A percentile compares a stretch with the other conserved stretches of the same genome.
Conservation (phyloP, 1,140 invertebrate species). For the Drosophila nikananu region DNA sequence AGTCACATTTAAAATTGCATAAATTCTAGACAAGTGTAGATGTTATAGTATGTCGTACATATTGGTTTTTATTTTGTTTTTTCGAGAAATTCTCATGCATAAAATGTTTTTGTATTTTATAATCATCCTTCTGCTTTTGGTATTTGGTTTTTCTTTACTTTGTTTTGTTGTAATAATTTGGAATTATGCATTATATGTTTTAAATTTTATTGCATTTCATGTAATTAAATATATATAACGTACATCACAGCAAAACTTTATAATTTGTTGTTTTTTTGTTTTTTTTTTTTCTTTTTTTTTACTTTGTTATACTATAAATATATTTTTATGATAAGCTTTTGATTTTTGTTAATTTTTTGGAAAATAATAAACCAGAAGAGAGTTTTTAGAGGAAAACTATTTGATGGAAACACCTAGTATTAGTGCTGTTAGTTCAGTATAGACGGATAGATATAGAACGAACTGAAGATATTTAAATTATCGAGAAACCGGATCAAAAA, state of each 20-base stretch:
- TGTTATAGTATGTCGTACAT: conserved; percentile 77
- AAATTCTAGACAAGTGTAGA: conserved; percentile 76
- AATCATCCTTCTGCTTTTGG: conserved; percentile 39
- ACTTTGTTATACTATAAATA: conserved; percentile 57
- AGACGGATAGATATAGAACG: conserved; percentile 43
- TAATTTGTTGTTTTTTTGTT: conserved; percentile 59
- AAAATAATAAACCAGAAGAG: conserved; percentile 57
- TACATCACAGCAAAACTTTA: conserved; percentile 85
- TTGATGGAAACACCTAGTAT: conserved; percentile 45
- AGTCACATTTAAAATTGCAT: conserved; percentile 81
- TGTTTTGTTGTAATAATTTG: conserved; percentile 57
- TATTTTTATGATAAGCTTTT: conserved; percentile 77
- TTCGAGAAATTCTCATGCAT: conserved; percentile 70
- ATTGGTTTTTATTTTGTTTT: conserved; percentile 53
- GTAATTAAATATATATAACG: conserved; percentile 85
- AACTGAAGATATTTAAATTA: conserved; percentile 25
- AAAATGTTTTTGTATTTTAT: conserved; percentile 61
- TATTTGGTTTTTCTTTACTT: conserved; percentile 28
- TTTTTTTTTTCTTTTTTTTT: conserved; percentile 44
- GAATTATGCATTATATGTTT: conserved; percentile 74
- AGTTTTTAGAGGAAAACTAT: conserved; percentile 48
- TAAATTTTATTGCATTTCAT: conserved; percentile 82
- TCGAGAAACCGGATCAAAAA: conserved; percentile 38
- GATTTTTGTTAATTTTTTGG: conserved; percentile 56
- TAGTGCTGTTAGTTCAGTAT: conserved; percentile 50